phyloP scores from a whole-genome alignment of 2,888 invertebrate genomes.

The Rotaria sp. region DNA sequence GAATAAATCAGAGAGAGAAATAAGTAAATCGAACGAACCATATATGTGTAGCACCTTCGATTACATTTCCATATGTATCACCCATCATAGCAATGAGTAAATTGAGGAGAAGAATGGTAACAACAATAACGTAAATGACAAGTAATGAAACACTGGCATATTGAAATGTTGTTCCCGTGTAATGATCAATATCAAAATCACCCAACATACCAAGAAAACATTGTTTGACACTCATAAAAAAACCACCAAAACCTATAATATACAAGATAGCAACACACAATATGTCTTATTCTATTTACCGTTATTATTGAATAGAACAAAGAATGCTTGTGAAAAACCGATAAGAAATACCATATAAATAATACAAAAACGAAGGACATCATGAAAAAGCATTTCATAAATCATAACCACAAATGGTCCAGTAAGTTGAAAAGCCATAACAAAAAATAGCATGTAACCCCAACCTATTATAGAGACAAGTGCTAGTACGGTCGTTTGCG shows the following conservation, averaged over 20 bases:
- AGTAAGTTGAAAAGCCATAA: background rate
- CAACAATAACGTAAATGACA: slow-evolving; percentile 92
- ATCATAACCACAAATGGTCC: slow-evolving; percentile 99
- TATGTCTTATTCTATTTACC: background rate
- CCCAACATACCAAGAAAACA: slow-evolving; percentile 13
- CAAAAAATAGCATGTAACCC: slow-evolving; percentile 28
- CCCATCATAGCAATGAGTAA: slow-evolving; percentile 99
- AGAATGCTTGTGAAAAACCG: slow-evolving; percentile 84
- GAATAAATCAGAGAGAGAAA: background rate
- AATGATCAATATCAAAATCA: slow-evolving; percentile 4
- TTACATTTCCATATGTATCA: slow-evolving; percentile 90
- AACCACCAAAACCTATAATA: slow-evolving; percentile 5
- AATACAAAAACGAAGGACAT: slow-evolving; percentile 83
- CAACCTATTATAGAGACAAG: background rate
- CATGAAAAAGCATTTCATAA: slow-evolving; percentile 93
- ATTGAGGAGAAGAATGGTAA: slow-evolving; percentile 85
- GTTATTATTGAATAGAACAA: background rate
- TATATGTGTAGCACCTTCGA: slow-evolving; percentile 62
- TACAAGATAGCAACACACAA: background rate
- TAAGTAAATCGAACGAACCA: background rate
- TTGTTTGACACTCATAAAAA: background rate
- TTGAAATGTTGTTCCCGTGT: slow-evolving; percentile 13
- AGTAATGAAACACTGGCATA: slow-evolving; percentile 5
- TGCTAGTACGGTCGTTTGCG: background rate
- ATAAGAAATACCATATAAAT: slow-evolving; percentile 93